Conservation (phyloP, 2,797 vertebrate genomes). For the Enteromius viviparus region DNA sequence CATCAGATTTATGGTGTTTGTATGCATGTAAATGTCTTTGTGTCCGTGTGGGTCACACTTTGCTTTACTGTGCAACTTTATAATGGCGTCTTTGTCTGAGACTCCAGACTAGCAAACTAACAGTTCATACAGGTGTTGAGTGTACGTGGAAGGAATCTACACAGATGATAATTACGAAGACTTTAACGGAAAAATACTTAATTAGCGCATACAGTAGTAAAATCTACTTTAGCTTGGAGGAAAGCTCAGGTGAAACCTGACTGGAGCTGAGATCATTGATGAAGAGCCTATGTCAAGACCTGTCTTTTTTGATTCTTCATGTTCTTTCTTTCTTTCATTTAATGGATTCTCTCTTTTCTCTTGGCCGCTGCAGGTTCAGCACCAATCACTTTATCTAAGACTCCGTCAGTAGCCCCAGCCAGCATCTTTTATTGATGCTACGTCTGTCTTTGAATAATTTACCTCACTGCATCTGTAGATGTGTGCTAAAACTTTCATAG, state of each 20-base stretch:
- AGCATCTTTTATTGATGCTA: constrained; percentile 57
- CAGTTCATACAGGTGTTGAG: not conserved
- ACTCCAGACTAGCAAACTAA: not conserved
- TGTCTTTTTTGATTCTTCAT: not conserved
- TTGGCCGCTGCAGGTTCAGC: constrained; percentile 6
- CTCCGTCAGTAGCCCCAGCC: constrained; percentile 8
- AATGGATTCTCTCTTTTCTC: constrained; percentile 15
- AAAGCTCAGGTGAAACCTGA: not conserved
- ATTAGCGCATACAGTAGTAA: not conserved
- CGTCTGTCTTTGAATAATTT: constrained; percentile 54
- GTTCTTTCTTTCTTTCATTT: constrained; percentile 20
- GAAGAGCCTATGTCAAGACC: not conserved
- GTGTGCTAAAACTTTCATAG: constrained; percentile 51
- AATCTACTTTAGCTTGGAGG: not conserved
- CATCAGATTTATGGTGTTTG: not conserved
- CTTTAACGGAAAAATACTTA: not conserved
- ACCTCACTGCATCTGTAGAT: constrained; percentile 41
- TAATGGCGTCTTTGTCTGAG: not conserved
- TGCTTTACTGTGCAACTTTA: not conserved
- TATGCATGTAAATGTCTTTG: not conserved
- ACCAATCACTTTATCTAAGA: constrained; percentile 24
- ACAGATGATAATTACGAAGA: not conserved
- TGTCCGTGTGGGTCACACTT: not conserved
- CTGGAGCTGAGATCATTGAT: not conserved
- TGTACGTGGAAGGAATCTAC: not conserved